Conservation (phyloP, 1,140 invertebrate species). For the Brachionus rubens region DNA sequence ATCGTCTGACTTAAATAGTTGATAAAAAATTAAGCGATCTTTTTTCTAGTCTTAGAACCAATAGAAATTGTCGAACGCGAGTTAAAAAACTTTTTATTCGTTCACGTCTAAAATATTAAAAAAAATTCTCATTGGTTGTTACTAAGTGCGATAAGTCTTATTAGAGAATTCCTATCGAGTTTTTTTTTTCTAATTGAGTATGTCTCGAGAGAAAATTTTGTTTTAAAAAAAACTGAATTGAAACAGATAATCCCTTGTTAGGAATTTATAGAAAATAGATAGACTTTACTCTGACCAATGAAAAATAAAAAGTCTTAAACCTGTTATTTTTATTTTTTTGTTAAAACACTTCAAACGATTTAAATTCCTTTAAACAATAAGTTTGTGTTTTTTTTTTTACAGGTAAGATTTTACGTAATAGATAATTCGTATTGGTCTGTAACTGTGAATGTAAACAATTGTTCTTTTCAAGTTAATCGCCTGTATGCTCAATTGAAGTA, state of each 20-base stretch:
- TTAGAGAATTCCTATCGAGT: too few relatives aligned
- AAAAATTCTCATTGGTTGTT: too few relatives aligned
- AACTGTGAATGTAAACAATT: slow-evolving; percentile 45
- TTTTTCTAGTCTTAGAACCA: background rate
- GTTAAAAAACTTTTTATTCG: background rate
- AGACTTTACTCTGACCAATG: background rate
- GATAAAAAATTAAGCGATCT: background rate
- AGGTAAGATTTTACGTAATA: slow-evolving; percentile 45
- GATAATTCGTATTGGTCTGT: slow-evolving; percentile 11
- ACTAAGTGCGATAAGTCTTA: too few relatives aligned
- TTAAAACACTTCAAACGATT: slow-evolving; percentile 33
- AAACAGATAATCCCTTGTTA: slow-evolving; percentile 4
- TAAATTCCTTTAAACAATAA: background rate
- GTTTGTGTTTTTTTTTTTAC: slow-evolving; percentile 19
- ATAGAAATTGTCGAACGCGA: background rate
- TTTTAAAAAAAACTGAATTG: background rate
- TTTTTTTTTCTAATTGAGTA: slow-evolving; percentile 18
- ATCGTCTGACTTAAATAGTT: slow-evolving; percentile 42
- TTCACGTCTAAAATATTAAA: background rate
- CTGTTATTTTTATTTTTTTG: background rate
- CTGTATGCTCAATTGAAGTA: slow-evolving; percentile 15
- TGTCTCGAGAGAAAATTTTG: background rate
- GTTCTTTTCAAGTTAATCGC: slow-evolving; percentile 43
- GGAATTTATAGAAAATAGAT: slow-evolving; percentile 18
- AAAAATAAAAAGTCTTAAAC: background rate